Evolutionary conservation across 2,113 vertebrate genomes (phyloP).

Genomic region (Rana temporaria): DNA sequence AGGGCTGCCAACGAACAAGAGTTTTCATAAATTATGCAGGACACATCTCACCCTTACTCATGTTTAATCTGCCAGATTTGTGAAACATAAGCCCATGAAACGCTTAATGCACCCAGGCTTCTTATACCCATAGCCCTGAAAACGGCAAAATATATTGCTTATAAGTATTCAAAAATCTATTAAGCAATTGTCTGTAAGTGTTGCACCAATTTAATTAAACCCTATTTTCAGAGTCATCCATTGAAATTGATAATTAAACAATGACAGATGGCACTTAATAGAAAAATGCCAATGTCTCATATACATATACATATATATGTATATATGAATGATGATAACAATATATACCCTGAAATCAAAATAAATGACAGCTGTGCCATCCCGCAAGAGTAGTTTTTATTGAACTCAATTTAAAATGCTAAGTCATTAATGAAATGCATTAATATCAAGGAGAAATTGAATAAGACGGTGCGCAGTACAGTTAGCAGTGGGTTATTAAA

Average conservation of each 20-base stretch:
- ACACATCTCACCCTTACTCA: conserved; percentile 26
- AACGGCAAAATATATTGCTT: conserved; percentile 40
- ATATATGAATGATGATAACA: conserved; percentile 10
- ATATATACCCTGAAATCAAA: conserved; percentile 50
- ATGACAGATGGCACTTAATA: conserved; percentile 56
- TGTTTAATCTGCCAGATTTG: conserved; percentile 43
- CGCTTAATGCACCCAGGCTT: conserved; percentile 37
- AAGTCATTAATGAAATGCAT: conserved; percentile 61
- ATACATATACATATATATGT: conserved; percentile 58
- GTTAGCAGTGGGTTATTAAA: conserved; percentile 38
- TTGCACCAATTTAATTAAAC: conserved; percentile 59
- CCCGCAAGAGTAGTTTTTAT: conserved; percentile 54
- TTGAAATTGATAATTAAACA: conserved; percentile 59
- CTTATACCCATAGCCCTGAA: conserved; percentile 31
- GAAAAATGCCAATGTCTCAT: conserved; percentile 38
- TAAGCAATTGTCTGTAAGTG: conserved; percentile 46
- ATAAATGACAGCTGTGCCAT: conserved; percentile 42
- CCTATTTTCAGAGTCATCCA: conserved; percentile 40
- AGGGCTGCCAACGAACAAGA: conserved; percentile 23
- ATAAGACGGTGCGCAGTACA: conserved; percentile 40
- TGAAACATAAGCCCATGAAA: conserved; percentile 22
- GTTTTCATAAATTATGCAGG: conserved; percentile 24
- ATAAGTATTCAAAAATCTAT: conserved; percentile 46
- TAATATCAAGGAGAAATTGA: conserved; percentile 59
- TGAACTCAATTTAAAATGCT: conserved; percentile 58